Base-by-base conservation (phyloP, 2,113 vertebrate species). In the Thamnophis sirtalis region DNA sequence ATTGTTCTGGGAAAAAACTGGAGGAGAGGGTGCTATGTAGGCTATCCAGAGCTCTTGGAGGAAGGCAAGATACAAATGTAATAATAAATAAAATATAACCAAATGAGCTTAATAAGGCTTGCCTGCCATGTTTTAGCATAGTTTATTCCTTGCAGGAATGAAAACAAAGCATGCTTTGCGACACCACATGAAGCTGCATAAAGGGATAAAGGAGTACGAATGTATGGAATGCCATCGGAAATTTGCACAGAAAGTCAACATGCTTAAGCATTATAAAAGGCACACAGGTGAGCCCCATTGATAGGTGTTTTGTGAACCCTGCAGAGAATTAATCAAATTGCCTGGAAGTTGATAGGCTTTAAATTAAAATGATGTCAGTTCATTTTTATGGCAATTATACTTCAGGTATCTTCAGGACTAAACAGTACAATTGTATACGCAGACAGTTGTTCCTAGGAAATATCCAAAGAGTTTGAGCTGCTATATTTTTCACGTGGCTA, bases 171-270 rank as follows among this genome's bases (percentile, higher is more conserved):
- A 99, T 0, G 99, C 99, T 0, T 98, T 99, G 92, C 97, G 99
- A 89, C 99, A 99, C 96, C 99, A 99, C 97, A 99, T 99, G 99
- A 99, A 99, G 96, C 98, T 99, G 22, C 99, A 99, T 96, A 99
- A 99, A 94, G 99, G 99, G 89, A 99, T 99, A 96, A 99, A 99
- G 93, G 99, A 99, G 93, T 99, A 99, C 0, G 99, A 99, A 96
- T 99, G 99, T 92, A 98, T 98, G 89, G 98, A 99, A 92, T 99
- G 99, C 26, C 99, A 99, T 96, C 98, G 99, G 94, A 99, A 98
- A 95, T 99, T 99, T 86, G 99, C 99, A 5, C 99, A 99, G 96
- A 99, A 99, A 94, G 99, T 99, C 97, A 99, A 99, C 97, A 99
- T 99, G 99, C 97, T 99, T 88, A 99, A 99, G 92, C 99, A 99